Evolutionary conservation across 30 jellyfish, hydroid and myxozoan genomes (phyloP).

Genomic region (Aurelia sp.): DNA sequence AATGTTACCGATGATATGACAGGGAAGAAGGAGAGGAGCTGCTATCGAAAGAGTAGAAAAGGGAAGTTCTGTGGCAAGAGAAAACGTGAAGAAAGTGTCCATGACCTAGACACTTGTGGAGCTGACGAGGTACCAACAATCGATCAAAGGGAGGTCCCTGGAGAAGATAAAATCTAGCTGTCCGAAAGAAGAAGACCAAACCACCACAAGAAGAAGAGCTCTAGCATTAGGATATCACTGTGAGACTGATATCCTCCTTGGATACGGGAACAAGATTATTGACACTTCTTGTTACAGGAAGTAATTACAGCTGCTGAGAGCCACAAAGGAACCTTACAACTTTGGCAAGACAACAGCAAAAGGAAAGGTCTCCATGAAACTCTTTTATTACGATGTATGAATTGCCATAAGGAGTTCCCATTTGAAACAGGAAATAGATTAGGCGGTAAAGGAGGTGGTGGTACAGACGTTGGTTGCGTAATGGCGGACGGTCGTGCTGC

Average conservation of each 20-base stretch:
- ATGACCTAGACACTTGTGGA: too few species aligned
- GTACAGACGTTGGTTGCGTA: too few species aligned
- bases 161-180: not conserved
- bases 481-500: too few species aligned
- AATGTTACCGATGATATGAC: too few species aligned
- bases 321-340: not conserved
- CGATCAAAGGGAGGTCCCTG: not conserved
- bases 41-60: too few species aligned
- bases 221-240: not conserved
- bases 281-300: constrained; percentile 2
- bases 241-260: not conserved
- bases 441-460: not conserved
- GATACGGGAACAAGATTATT: not conserved
- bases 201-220: constrained; percentile 1
- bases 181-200: constrained; percentile 3
- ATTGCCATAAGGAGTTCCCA: constrained; percentile 8
- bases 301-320: constrained; percentile 4
- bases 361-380: constrained; percentile 18
- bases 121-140: not conserved
- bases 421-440: constrained; percentile 14
- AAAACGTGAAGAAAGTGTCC: too few species aligned
- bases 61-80: too few species aligned
- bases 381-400: not conserved
- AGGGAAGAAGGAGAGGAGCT: too few species aligned
- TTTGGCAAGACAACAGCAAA: constrained; percentile 19